phyloP scores from a whole-genome alignment of 2,797 vertebrate species.

The Antrozous pallidus region DNA sequence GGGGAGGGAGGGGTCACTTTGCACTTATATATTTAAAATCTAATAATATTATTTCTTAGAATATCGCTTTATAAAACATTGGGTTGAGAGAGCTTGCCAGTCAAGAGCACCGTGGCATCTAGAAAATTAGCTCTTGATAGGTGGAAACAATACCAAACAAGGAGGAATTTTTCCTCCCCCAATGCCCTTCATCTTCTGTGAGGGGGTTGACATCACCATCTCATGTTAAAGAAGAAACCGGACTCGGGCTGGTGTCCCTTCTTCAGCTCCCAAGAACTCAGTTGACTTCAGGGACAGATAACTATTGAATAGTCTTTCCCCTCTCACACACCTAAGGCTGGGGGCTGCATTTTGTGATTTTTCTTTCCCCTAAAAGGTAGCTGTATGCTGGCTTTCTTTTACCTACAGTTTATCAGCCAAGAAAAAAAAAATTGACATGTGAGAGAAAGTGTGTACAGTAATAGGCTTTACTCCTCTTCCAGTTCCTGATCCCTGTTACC shows the following conservation, averaged over 20 bases:
- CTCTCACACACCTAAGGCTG: background rate
- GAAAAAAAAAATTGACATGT: background rate
- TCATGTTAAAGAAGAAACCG: slow-evolving; percentile 4
- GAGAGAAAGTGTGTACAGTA: background rate
- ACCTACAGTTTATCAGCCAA: background rate
- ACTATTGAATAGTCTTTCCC: background rate
- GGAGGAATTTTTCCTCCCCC: background rate
- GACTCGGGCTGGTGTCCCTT: background rate
- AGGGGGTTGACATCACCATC: background rate
- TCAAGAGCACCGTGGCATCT: background rate
- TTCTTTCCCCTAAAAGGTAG: background rate
- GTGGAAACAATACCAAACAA: background rate
- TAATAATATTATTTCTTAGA: background rate
- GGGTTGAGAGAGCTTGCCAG: background rate
- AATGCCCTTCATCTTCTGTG: background rate
- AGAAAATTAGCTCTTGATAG: background rate
- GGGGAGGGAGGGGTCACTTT: fast-evolving
- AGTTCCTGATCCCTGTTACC: background rate
- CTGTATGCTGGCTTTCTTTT: background rate
- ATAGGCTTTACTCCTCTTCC: background rate
- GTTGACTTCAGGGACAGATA: background rate
- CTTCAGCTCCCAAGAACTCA: background rate
- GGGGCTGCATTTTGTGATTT: background rate
- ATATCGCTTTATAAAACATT: background rate
- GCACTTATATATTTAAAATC: background rate